phyloP scores from a whole-genome alignment of 2,888 invertebrate genomes.

The Onthophagus sagittarius region DNA sequence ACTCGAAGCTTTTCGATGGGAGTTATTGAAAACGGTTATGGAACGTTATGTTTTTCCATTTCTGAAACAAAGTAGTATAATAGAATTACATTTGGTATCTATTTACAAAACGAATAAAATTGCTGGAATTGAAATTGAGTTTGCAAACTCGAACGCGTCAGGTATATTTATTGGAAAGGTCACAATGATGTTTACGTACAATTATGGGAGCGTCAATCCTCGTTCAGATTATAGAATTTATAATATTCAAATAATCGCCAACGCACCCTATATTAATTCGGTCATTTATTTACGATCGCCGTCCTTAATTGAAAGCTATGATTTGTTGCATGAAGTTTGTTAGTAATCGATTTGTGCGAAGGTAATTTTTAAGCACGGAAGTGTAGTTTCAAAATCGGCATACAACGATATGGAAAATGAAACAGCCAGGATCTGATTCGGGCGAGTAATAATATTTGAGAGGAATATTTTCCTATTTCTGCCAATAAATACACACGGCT shows the following conservation, averaged over 20 bases:
- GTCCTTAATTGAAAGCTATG: conserved; percentile 2
- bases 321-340: not conserved
- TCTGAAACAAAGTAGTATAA: not conserved
- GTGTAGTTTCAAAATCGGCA: not conserved
- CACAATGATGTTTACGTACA: conserved; percentile 5
- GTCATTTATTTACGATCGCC: conserved; percentile 6
- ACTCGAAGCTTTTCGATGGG: not conserved
- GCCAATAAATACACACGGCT: not conserved
- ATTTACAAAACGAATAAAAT: not conserved
- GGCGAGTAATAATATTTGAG: not conserved
- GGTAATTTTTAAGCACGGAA: not conserved
- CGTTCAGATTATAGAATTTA: conserved; percentile 5
- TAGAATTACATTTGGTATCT: not conserved
- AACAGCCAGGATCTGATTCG: not conserved
- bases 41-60: not conserved
- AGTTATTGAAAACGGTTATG: not conserved
- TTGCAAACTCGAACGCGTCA: not conserved
- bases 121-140: not conserved
- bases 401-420: not conserved
- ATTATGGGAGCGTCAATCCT: conserved; percentile 8
- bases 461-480: not conserved
- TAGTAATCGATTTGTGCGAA: not conserved
- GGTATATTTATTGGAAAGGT: not conserved
- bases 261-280: conserved; percentile 3
- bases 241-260: conserved; percentile 9